Evolutionary conservation across 2,113 vertebrate species (phyloP), one percentile per base, ranked within the genome.

Genomic region (Abramis brama): DNA sequence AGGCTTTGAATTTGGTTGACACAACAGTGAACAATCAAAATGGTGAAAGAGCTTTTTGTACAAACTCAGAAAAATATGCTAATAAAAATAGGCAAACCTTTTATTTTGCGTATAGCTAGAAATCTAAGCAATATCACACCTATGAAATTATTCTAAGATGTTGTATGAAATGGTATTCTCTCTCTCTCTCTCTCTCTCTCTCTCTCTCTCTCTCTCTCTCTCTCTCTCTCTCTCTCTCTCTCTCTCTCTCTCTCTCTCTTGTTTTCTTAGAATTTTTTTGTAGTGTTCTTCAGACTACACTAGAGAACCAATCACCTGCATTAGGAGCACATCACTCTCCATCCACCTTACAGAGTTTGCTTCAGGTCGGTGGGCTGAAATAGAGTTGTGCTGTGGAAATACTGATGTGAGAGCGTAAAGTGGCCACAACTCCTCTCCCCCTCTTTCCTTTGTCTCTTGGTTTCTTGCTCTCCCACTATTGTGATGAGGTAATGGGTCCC

Each of bases 1-100:
- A 89, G 79, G 87, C 86, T 91, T 91, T 92, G 86, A 88, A 89
- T 90, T 87, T 88, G 78, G 60, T 82, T 85, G 85, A 86, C 73
- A 86, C 82, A 86, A 70, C 73, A 45, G 11, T 47, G 89, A 91
- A 89, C 89, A 92, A 90, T 89, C 86, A 45, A 68, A 43, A 47
- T 15, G 25, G 19, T 11, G 25, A 80, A 52, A 25, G 6, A 6
- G 23, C n/a, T 10, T 85, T 86, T 88, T 77, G 70, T 87, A 74
- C n/a, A 68, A 47, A 62, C 59, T 64, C 10, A 43, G 3, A 19
- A 74, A 45, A 76, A 50, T n/a, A 55, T 27, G 23, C 77, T 25
- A 43, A 81, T 66, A 50, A 50, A 50, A 50, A 21, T 9, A 76
- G 15, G 1, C 33, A 39, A 70, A 70, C 19, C 0, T 39, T 39